A percentile compares a stretch with the other conserved stretches of the same genome.
Evolutionary conservation across 2,888 invertebrate species (phyloP).

Genomic region (Bombyx huttoni): DNA sequence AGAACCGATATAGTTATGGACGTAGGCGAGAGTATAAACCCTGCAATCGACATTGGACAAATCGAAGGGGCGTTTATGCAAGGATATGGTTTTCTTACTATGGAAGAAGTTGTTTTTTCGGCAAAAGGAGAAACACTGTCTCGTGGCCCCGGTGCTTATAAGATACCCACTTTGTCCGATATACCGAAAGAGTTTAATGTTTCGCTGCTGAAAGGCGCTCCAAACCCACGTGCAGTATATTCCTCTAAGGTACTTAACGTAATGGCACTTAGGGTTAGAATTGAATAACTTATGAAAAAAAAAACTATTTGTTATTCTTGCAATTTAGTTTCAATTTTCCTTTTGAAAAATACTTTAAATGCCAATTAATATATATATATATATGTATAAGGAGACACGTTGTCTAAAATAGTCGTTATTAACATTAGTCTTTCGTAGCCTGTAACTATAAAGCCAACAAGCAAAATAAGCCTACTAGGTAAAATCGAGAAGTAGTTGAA

Average conservation of each 20-base stretch:
- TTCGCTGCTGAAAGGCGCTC: slow-evolving; percentile 82
- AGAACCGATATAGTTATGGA: slow-evolving; percentile 93
- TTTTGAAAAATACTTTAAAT: no score
- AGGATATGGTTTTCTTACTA: slow-evolving; percentile 86
- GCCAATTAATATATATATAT: no score
- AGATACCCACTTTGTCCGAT: slow-evolving; percentile 87
- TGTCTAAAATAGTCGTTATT: no score
- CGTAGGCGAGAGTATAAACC: slow-evolving; percentile 88
- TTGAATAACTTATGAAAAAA: not conserved
- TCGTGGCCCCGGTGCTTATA: slow-evolving; percentile 87
- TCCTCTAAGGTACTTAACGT: slow-evolving; percentile 77
- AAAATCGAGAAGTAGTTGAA: no score
- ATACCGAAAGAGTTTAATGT: slow-evolving; percentile 89
- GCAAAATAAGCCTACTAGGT: no score
- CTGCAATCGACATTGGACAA: slow-evolving; percentile 92
- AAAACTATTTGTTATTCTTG: not conserved
- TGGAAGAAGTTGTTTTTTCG: slow-evolving; percentile 86
- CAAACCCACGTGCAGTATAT: slow-evolving; percentile 87
- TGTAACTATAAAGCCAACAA: no score
- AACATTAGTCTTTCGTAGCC: no score
- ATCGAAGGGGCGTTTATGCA: slow-evolving; percentile 91
- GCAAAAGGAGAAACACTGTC: slow-evolving; percentile 80
- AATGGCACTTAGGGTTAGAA: no score
- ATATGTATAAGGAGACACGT: no score
- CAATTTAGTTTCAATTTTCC: no score